phyloP scores from a whole-genome alignment of 2,888 invertebrate species.

The Andrena marginata region DNA sequence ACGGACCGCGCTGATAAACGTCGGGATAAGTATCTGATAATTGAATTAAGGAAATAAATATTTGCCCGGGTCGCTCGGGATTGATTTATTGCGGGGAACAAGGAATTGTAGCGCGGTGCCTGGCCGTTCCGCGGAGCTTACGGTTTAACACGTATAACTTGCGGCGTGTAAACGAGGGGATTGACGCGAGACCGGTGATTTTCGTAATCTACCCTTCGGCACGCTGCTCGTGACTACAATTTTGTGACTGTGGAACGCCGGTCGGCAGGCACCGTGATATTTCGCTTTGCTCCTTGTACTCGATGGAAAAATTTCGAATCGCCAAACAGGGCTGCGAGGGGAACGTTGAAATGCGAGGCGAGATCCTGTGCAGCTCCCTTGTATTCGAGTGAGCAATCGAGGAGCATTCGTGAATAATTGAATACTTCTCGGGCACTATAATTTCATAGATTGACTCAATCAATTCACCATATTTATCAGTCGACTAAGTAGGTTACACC shows the following conservation, averaged over 20 bases:
- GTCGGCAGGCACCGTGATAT: constrained; percentile 24
- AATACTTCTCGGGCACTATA: not conserved
- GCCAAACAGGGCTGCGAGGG: not conserved
- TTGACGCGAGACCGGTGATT: constrained; percentile 67
- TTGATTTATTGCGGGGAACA: constrained; percentile 66
- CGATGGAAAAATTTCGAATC: constrained; percentile 14
- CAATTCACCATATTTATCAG: not conserved
- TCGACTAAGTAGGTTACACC: no score
- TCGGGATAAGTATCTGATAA: constrained; percentile 60
- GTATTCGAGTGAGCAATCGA: constrained; percentile 22
- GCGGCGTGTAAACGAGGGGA: constrained; percentile 60
- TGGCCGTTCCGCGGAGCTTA: constrained; percentile 35
- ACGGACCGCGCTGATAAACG: constrained; percentile 40
- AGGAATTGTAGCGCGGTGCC: constrained; percentile 58
- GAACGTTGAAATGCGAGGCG: constrained; percentile 17
- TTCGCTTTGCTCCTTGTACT: constrained; percentile 12
- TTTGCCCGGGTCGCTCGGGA: constrained; percentile 41
- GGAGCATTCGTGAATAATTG: constrained; percentile 10
- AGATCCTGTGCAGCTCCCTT: not conserved
- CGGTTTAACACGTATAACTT: constrained; percentile 61
- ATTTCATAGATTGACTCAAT: constrained; percentile 34
- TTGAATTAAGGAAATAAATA: constrained; percentile 68
- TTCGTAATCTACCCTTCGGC: constrained; percentile 68
- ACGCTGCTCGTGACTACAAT: constrained; percentile 53
- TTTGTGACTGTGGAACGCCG: constrained; percentile 45